Base-by-base conservation (phyloP, 1,140 invertebrate genomes). In the Brachionus sp. region DNA sequence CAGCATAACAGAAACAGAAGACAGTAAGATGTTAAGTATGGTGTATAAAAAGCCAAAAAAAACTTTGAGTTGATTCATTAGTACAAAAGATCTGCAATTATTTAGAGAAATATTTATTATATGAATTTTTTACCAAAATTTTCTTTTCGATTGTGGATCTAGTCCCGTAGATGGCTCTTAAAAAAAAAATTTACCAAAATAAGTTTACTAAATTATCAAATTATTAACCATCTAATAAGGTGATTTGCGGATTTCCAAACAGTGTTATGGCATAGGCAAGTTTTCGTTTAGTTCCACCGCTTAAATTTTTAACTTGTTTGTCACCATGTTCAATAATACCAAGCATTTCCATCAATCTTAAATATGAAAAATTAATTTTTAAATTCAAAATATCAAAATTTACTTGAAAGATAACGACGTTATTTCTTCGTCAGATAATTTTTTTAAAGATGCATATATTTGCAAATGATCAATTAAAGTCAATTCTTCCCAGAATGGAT, bases 251-350 rank as follows among this genome's bases (percentile, higher is more conserved):
- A 84, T 87, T 86, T 9, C 88, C 89, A 19, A 90, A 68, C 80
- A 90, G 85, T 19, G 90, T 87, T 7, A 90, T 86, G 10, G 90
- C 89, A n/a, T 89, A 85, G 13, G 88, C 88, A 29, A 90, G 84
- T 83, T 90, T 90, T 75, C 90, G 84, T 84, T 88, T 88, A 53
- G 87, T 90, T 3, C 90, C 90, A 39, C 89, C 87, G 85, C 89
- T 90, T 9, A 89, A 83, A n/a, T 85, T 86, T 23, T 70, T 75
- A 16, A 86, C 83, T 66, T 19, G 1, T 46, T 73, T 82, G 13
- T 93, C 90, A 0, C 92, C 91, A 87, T 95, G 94, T 85, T 95
- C 93, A 84, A 92, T 90, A 84, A 95, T 93, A 89, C 93, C 92
- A 7, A 95, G 90, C 6, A 93, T 93, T 80, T 91, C 89, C 4